Evolutionary conservation across 2,797 vertebrate genomes (phyloP).

Genomic region (Sternarchorhynchus goeldii): DNA sequence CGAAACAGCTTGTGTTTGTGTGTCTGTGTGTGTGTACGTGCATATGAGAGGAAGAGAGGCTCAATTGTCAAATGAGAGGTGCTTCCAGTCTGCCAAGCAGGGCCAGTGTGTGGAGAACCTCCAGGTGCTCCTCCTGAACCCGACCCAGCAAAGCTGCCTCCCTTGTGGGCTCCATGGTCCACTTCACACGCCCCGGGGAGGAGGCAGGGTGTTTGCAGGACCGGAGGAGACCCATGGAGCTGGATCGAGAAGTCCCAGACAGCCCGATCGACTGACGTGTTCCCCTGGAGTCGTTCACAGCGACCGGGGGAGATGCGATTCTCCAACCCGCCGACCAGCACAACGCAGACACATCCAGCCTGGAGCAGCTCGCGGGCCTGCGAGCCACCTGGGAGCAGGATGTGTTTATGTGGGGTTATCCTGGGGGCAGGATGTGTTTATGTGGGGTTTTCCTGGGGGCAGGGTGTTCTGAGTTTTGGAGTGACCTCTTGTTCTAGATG

Average conservation of each 20-base stretch:
- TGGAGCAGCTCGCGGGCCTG: too few species aligned
- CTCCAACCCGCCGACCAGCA: constrained; percentile 29
- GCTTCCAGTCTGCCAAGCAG: background rate
- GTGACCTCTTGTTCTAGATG: constrained; percentile 37
- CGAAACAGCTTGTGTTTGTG: constrained; percentile 19
- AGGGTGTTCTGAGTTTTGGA: background rate
- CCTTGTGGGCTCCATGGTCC: background rate
- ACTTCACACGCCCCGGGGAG: background rate
- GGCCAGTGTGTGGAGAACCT: constrained; percentile 30
- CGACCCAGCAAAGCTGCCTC: background rate
- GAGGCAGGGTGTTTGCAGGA: background rate
- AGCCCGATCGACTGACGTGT: constrained; percentile 19
- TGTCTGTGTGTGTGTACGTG: constrained; percentile 30
- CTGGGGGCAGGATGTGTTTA: constrained; percentile 2
- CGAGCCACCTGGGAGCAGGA: background rate
- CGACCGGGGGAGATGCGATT: constrained; percentile 32
- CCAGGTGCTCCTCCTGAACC: constrained; percentile 42
- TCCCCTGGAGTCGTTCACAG: constrained; percentile 38
- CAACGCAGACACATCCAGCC: background rate
- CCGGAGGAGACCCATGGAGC: constrained; percentile 6
- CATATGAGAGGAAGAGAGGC: constrained; percentile 27
- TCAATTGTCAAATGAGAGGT: constrained; percentile 21
- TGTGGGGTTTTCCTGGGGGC: background rate
- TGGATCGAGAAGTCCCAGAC: constrained; percentile 36
- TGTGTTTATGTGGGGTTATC: background rate